A percentile compares a stretch with the other conserved stretches of the same genome.
These are phyloP conservation scores for Polypterus senegalus DNA, from an alignment of 2,113 vertebrate species.

Conservation along the genomic window DNA sequence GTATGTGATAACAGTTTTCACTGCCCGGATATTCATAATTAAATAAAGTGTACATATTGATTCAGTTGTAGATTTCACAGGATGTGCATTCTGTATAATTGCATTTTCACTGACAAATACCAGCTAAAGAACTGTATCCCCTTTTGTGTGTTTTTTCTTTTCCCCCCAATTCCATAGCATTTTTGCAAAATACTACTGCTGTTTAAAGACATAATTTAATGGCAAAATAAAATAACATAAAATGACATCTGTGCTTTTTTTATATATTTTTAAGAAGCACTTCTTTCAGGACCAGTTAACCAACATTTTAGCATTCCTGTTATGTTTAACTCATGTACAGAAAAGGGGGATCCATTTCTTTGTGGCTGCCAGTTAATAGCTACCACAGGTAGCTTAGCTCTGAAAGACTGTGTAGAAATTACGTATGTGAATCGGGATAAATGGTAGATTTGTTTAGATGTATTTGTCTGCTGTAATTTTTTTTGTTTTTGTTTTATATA, in stretches of 20 bases:
- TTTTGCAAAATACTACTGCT: too few relatives aligned
- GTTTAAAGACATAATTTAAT: too few relatives aligned
- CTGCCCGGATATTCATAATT: constrained; percentile 82
- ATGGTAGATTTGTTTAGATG: constrained; percentile 89
- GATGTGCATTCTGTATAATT: constrained; percentile 54
- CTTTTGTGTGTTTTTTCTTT: neutral
- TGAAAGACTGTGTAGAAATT: constrained; percentile 78
- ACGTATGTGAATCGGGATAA: constrained; percentile 91
- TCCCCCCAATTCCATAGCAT: too few relatives aligned
- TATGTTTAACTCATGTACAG: neutral
- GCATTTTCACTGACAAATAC: constrained; percentile 52
- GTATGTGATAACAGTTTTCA: constrained; percentile 90
- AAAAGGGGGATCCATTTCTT: constrained; percentile 58
- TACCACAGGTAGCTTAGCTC: constrained; percentile 46
- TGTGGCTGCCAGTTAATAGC: constrained; percentile 47
- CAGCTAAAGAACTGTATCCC: constrained; percentile 49
- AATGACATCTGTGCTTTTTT: too few relatives aligned
- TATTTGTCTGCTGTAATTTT: constrained; percentile 99
- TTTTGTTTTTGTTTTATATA: constrained; percentile 39
- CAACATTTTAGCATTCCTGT: too few relatives aligned
- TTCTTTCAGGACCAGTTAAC: too few relatives aligned
- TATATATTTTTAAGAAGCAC: too few relatives aligned
- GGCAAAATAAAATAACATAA: too few relatives aligned
- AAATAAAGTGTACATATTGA: constrained; percentile 74
- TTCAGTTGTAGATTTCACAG: constrained; percentile 58